A percentile compares a stretch with the other conserved stretches of the same genome.
These are phyloP conservation scores for Dione vanillae DNA, from an alignment of 2,888 invertebrate species.

Conservation along the genomic window DNA sequence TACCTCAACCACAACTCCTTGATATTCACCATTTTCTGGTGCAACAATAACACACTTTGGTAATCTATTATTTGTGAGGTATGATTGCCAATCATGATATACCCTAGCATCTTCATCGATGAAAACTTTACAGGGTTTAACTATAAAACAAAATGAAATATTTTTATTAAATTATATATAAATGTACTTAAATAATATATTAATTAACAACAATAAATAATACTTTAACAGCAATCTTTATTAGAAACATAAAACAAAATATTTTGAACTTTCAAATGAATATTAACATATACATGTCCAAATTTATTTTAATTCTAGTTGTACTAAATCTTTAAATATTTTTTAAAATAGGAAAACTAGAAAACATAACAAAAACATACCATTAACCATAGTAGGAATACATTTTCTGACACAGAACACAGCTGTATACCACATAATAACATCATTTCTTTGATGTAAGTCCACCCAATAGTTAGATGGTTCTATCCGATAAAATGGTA, in stretches of 20 bases:
- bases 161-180: no score
- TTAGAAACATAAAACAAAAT: no score
- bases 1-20: constrained; percentile 67
- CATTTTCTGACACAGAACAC: constrained; percentile 77
- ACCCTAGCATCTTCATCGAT: constrained; percentile 80
- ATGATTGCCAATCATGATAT: constrained; percentile 82
- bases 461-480: constrained; percentile 72
- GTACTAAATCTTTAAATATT: no score
- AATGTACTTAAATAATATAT: no score
- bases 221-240: no score
- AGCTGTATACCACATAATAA: constrained; percentile 72
- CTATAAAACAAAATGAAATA: constrained; percentile 57
- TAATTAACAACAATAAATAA: no score
- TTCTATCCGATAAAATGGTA: constrained; percentile 67
- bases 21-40: constrained; percentile 81
- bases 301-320: no score
- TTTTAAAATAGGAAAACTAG: no score
- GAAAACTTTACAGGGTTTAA: constrained; percentile 69
- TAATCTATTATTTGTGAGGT: constrained; percentile 78
- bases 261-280: no score
- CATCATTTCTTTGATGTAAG: constrained; percentile 67
- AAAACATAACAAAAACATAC: constrained; percentile 55
- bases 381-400: constrained; percentile 70
- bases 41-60: constrained; percentile 82
- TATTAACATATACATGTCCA: no score